Conservation (phyloP, 2,113 vertebrate genomes). For the Macquaria australasica region DNA sequence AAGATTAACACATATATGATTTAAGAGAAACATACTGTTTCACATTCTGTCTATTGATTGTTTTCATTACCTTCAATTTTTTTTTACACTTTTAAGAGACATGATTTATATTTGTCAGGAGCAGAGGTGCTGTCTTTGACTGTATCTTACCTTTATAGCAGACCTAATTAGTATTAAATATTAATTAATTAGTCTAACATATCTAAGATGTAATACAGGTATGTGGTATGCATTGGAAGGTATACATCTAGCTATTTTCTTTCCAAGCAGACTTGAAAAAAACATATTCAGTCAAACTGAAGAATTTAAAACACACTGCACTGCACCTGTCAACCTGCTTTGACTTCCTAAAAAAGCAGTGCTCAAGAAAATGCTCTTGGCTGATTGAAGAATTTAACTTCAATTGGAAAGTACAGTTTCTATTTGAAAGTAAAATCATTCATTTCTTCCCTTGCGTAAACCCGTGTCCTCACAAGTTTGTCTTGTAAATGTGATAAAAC, state of each 20-base stretch:
- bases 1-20: neutral
- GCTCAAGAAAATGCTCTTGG: conserved; percentile 16
- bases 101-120: neutral
- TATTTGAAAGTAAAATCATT: conserved; percentile 24
- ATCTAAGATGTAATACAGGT: neutral
- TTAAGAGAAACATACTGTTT: neutral
- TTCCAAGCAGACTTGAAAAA: neutral
- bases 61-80: neutral
- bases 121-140: neutral
- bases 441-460: neutral
- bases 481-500: conserved; percentile 20
- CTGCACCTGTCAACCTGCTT: conserved; percentile 7
- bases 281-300: neutral
- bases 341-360: conserved; percentile 23
- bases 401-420: too few relatives aligned
- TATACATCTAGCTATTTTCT: neutral
- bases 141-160: neutral
- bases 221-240: neutral
- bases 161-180: neutral
- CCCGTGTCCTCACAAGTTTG: neutral
- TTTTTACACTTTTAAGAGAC: neutral
- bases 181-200: neutral
- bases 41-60: neutral
- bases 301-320: neutral
- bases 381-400: neutral